Evolutionary conservation across 2,888 invertebrate genomes (phyloP), one percentile per base, ranked within the genome.

Genomic region (Alsophila aescularia): DNA sequence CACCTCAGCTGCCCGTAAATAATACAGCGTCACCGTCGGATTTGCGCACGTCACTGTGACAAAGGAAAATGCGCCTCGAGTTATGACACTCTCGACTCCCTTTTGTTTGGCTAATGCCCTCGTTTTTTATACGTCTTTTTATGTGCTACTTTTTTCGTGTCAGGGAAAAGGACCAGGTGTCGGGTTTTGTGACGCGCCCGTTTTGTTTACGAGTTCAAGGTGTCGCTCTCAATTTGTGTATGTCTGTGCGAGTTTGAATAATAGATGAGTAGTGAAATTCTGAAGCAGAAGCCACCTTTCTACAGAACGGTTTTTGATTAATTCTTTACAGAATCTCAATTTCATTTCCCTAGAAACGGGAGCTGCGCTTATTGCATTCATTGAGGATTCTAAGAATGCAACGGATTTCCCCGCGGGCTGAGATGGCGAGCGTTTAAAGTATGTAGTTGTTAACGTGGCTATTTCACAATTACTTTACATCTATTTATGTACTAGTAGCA

Each of bases 71-170:
- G 81, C 77, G 79, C 80, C 76, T 73, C 77, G 81, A 83, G 83
- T 83, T 85, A 85, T 84, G 84, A 84, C 88, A 84, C 83, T 79
- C 83, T 79, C 75, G 85, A 80, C 76, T 77, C 77, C 75, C 85
- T 84, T 87, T 89, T 88, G 88, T 87, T 85, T 83, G 83, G 78
- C 77, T 83, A 82, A 83, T 85, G 82, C 73, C 73, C 66, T 70
- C 75, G 69, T 77, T 82, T 80, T 81, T 83, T 83, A 75, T 58
- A 48, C 32, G 44, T 50, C 52, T 70, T 67, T 66, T 67, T 70
- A 66, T 66, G 57, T 64, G 58, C 64, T 56, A 54, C 58, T 71
- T 69, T 68, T 75, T 69, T 73, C 64, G 66, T 67, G 54, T 72
- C 69, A 71, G 74, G 80, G 79, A 77, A 72, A 72, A 70, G 68